Evolutionary conservation across 2,888 invertebrate genomes (phyloP).

Genomic region (Pterostichus madidus): DNA sequence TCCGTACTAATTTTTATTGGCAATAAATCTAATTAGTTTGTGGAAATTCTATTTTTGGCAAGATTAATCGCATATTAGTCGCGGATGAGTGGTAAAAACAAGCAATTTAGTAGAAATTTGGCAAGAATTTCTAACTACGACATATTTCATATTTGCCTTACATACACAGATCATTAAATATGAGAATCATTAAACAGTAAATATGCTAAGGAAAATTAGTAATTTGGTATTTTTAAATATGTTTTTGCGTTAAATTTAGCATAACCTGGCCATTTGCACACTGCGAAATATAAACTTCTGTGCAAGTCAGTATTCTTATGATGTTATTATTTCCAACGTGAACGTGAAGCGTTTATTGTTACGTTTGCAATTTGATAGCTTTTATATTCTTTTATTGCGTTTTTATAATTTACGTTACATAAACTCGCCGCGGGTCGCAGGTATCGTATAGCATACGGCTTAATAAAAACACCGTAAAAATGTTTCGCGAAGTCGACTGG

Average conservation of each 20-base stretch:
- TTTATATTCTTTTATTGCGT: constrained; percentile 62
- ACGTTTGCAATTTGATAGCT: constrained; percentile 59
- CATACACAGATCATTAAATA: background rate
- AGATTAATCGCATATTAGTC: constrained; percentile 34
- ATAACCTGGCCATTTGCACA: background rate
- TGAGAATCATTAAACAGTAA: background rate
- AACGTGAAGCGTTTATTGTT: constrained; percentile 33
- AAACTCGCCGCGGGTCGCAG: constrained; percentile 47
- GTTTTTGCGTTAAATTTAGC: background rate
- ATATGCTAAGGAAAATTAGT: background rate
- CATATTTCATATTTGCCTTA: constrained; percentile 20
- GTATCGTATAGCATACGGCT: constrained; percentile 51
- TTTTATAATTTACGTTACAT: constrained; percentile 62
- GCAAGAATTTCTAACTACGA: constrained; percentile 35
- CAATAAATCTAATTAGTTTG: constrained; percentile 24
- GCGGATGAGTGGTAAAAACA: constrained; percentile 13
- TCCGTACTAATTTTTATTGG: constrained; percentile 12
- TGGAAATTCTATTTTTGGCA: constrained; percentile 38
- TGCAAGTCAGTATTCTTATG: constrained; percentile 11
- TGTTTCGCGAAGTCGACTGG: constrained; percentile 19
- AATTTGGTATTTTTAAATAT: background rate
- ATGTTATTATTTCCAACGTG: constrained; percentile 34
- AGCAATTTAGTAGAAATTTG: constrained; percentile 21
- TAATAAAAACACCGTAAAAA: constrained; percentile 61
- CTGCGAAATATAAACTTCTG: constrained; percentile 3